Conservation (phyloP, 2,797 vertebrate species). For the Ptychadena robeensis region DNA sequence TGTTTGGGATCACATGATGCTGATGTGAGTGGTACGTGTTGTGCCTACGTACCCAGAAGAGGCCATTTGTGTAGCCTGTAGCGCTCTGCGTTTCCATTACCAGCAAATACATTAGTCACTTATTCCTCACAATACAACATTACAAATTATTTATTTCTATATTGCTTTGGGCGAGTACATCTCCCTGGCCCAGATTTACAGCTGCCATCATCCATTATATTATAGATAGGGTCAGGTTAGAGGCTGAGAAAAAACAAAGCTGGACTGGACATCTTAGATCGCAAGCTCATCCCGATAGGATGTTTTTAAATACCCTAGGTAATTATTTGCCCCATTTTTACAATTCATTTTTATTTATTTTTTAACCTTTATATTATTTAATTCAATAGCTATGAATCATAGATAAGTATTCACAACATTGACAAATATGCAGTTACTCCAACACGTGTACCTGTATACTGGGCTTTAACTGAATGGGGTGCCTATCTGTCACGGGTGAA, state of each 20-base stretch:
- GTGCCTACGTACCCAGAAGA: not conserved
- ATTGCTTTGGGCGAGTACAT: not conserved
- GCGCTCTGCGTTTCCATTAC: slow-evolving; percentile 23
- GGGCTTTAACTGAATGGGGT: no score
- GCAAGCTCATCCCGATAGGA: not conserved
- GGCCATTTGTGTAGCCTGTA: not conserved
- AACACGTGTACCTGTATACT: no score
- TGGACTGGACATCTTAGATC: not conserved
- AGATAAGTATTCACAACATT: no score
- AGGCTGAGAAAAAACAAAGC: not conserved
- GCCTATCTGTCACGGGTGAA: no score
- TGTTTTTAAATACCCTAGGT: no score
- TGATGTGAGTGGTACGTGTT: slow-evolving; percentile 7
- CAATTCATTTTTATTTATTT: no score
- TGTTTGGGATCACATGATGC: not conserved
- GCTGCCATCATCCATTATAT: not conserved
- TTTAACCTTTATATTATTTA: no score
- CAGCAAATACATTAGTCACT: slow-evolving; percentile 17
- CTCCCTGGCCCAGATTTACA: slow-evolving; percentile 6
- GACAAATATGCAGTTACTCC: no score
- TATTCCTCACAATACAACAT: slow-evolving; percentile 11
- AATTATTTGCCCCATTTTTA: no score
- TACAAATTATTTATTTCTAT: slow-evolving; percentile 19
- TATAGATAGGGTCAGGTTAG: not conserved
- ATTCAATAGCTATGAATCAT: no score